Base-by-base conservation (phyloP, 2,113 vertebrate species). In the Orientallactaga bullata region DNA sequence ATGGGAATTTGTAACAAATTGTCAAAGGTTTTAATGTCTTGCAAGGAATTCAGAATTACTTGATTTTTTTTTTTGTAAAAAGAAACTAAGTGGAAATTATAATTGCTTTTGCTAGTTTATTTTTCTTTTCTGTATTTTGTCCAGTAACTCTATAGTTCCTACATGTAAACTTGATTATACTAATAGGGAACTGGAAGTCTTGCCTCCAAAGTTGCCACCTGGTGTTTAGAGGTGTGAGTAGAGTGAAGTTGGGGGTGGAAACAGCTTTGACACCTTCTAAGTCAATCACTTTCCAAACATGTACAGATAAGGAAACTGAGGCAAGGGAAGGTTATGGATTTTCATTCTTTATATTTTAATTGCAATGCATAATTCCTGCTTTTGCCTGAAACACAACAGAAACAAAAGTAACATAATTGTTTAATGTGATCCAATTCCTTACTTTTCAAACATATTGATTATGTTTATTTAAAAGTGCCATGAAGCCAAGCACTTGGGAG, bases 41-140 rank as follows among this genome's bases (percentile, higher is more conserved):
- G 24, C 21, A 32, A 89, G 13, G 7, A 86, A 61, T 90, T 95
- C 66, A 97, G 55, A 80, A 63, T 6, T 61, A 9, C 6, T 30
- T 60, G 16, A n/a, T 47, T 87, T 28, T 20, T 23, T 55, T 28
- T 66, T 74, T 24, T 63, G 3, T 5, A 39, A 51, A 37, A 92
- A 58, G 11, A 42, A 42, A 79, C 3, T 51, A 55, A 55, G 15
- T 55, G 55, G 23, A 89, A 71, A 81, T 69, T 78, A n/a, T 35
- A 16, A 72, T 85, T 60, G 2, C 10, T 84, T 89, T 93, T 83
- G 37, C 69, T 73, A 7, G 30, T 81, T 92, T 86, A 28, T 65
- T 73, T n/a, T n/a, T 13, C 47, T 79, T 68, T 90, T 74, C 82
- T 69, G 2, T 47, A 42, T 47, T 82, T 47, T 30, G n/a, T n/a